Conservation (phyloP, 2,888 invertebrate genomes). For the Steinernema hermaphroditum region DNA sequence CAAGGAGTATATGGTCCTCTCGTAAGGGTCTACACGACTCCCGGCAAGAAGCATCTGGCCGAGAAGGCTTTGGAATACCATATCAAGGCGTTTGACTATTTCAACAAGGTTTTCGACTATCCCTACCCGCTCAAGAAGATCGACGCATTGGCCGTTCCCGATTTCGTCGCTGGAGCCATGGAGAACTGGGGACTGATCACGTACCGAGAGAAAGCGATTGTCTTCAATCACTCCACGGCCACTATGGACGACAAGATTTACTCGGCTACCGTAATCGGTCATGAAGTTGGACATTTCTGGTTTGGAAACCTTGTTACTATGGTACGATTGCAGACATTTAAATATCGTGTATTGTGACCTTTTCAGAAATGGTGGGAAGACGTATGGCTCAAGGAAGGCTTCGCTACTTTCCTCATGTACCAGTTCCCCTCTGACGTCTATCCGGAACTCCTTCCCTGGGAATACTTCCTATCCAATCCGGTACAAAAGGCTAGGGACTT, state of each 20-base stretch:
- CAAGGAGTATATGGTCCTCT: not conserved
- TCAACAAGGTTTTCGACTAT: not conserved
- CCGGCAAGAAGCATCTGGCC: not conserved
- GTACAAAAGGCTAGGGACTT: not conserved
- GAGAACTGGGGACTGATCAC: conserved; percentile 3
- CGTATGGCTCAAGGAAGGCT: conserved; percentile 77
- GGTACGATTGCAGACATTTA: not conserved
- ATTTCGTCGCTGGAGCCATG: not conserved
- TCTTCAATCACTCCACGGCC: not conserved
- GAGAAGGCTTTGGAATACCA: not conserved
- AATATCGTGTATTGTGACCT: no score
- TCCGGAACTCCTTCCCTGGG: not conserved
- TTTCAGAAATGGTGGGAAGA: conserved; percentile 79
- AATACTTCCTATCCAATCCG: not conserved
- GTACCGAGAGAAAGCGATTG: not conserved
- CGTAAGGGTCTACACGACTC: not conserved
- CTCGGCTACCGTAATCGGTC: not conserved
- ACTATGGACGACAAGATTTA: not conserved
- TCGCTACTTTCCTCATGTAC: not conserved
- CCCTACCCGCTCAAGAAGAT: not conserved
- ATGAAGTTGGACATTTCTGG: not conserved
- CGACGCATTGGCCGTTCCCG: not conserved
- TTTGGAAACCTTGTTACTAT: conserved; percentile 5
- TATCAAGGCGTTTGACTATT: not conserved
- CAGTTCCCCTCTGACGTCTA: not conserved